Evolutionary conservation across 2,113 vertebrate genomes (phyloP).

Genomic region (Brachyhypopomus occidentalis): DNA sequence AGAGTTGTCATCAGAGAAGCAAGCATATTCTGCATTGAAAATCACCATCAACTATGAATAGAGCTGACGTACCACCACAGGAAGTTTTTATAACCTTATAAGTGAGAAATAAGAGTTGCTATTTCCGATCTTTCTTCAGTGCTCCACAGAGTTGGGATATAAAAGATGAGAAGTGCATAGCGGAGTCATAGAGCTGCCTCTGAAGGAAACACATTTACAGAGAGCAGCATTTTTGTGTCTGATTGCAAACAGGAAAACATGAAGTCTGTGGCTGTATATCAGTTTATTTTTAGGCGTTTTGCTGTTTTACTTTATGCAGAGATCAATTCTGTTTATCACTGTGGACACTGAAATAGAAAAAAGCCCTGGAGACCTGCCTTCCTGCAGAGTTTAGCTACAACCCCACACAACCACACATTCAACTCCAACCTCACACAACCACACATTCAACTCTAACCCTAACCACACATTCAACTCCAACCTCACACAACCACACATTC

Average conservation of each 20-base stretch:
- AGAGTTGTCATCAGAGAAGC: background rate
- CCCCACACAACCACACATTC: too few relatives aligned
- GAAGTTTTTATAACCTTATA: background rate
- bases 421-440: too few relatives aligned
- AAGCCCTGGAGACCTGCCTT: background rate
- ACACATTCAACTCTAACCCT: too few relatives aligned
- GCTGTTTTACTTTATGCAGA: background rate
- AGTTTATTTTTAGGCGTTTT: too few relatives aligned
- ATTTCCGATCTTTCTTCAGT: background rate
- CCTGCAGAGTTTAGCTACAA: background rate
- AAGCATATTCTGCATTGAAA: background rate
- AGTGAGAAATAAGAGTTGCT: background rate
- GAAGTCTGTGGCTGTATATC: too few relatives aligned
- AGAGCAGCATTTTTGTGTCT: background rate
- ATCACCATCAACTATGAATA: background rate
- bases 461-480: too few relatives aligned
- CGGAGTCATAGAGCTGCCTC: background rate
- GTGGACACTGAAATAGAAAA: background rate
- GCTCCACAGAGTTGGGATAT: background rate
- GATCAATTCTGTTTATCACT: too few relatives aligned
- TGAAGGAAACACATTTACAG: background rate
- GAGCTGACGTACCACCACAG: background rate
- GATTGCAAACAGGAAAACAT: background rate
- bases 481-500: too few relatives aligned
- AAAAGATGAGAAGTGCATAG: background rate